phyloP scores from a whole-genome alignment of 2,797 vertebrate genomes.

The Clarias laeviceps region DNA sequence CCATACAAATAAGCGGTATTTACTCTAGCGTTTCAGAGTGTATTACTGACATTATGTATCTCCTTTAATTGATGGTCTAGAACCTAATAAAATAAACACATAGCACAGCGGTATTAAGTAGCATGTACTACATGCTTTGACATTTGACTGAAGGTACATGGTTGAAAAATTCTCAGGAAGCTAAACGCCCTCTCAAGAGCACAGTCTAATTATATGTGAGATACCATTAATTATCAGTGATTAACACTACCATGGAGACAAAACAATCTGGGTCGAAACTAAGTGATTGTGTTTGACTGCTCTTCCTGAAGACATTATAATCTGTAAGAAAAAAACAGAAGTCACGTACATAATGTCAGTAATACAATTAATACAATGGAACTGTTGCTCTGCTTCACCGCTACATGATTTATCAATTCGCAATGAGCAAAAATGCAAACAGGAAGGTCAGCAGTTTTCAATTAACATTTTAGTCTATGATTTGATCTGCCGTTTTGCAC shows the following conservation, averaged over 20 bases:
- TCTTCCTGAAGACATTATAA: neutral
- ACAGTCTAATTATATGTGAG: constrained; percentile 7
- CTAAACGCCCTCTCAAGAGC: constrained; percentile 12
- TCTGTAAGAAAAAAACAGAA: neutral
- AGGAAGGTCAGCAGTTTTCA: neutral
- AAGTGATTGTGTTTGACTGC: neutral
- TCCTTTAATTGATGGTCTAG: neutral
- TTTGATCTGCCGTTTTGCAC: neutral
- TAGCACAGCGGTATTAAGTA: neutral
- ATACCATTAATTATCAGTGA: constrained; percentile 20
- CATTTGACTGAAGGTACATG: neutral
- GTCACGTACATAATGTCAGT: neutral
- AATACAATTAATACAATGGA: neutral
- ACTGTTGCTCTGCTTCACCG: neutral
- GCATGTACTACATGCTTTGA: neutral
- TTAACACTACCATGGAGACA: constrained; percentile 13
- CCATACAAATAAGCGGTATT: neutral
- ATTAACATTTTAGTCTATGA: neutral
- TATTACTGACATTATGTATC: no score
- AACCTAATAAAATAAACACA: neutral
- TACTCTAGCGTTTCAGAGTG: neutral
- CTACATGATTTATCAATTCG: neutral
- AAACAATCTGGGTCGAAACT: constrained; percentile 4
- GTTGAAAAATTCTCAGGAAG: neutral
- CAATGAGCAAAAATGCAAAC: neutral